Base-by-base conservation (phyloP, 2,888 invertebrate species). In the Microchrysa polita region DNA sequence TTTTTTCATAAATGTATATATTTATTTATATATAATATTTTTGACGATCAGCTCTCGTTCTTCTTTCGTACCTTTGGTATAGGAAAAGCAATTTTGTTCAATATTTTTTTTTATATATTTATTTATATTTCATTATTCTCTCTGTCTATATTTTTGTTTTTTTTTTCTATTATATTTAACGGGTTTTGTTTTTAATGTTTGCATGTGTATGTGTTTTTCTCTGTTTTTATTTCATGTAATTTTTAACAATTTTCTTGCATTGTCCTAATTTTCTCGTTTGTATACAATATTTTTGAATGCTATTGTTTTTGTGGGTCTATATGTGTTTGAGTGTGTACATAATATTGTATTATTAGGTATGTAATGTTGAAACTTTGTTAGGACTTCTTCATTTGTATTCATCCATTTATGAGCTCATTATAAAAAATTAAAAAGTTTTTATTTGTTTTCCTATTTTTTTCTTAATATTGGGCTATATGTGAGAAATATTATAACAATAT, bases 31-130 rank as follows among this genome's bases (percentile, higher is more conserved):
- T n/a, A n/a, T n/a, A n/a, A n/a, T n/a, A 34, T 34, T 5, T 34
- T 34, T 57, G 18, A 67, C 18, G 55, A 67, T 53, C 69, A 69
- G 40, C 55, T 57, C n/a, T n/a, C n/a, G n/a, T n/a, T n/a, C n/a
- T n/a, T n/a, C n/a, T n/a, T n/a, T n/a, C 69, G 69, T 69, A 69
- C 4, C 42, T 57, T 69, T 67, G 67, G 16, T 69, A 55, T 57
- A 69, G 69, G 69, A 69, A 67, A 69, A 69, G 69, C 69, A 69
- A 22, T 69, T 69, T 69, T 18, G n/a, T n/a, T n/a, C n/a, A n/a
- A n/a, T n/a, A n/a, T n/a, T n/a, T n/a, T n/a, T n/a, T n/a, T n/a
- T 55, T 42, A 34, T 34, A 34, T 57, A 14, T 57, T 48, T 48
- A 48, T 48, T 48, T 48, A 48, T 48, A 48, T 5, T 48, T 48